Percentiles rank a stretch among this genome's conserved stretches.
Conservation (phyloP, 1,140 invertebrate species). For the Ptiloglossa arizonensis region DNA sequence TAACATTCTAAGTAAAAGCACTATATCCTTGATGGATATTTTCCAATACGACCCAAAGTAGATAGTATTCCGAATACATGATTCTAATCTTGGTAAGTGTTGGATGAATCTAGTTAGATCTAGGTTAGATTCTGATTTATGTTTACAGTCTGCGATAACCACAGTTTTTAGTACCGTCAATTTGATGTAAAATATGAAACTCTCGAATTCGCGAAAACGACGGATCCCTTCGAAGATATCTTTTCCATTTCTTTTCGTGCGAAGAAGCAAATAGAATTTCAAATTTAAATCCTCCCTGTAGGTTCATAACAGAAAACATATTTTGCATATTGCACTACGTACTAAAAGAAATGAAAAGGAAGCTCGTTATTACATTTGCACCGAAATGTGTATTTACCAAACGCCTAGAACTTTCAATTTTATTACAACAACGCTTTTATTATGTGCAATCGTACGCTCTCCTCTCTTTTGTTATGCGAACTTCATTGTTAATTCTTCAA, state of each 20-base stretch:
- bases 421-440: background rate
- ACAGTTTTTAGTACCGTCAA: constrained; percentile 7
- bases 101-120: constrained; percentile 34
- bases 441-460: background rate
- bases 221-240: background rate
- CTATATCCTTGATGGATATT: too few species aligned
- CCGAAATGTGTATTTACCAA: too few species aligned
- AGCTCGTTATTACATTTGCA: background rate
- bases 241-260: background rate
- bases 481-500: too few species aligned
- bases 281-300: background rate
- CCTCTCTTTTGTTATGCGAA: background rate
- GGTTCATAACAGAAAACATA: background rate
- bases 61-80: background rate
- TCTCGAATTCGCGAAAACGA: background rate
- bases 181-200: constrained; percentile 25
- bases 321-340: background rate
- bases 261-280: background rate
- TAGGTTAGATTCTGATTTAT: constrained; percentile 34
- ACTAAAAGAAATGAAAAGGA: too few species aligned
- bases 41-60: background rate
- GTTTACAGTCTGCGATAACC: constrained; percentile 24
- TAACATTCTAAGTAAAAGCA: too few species aligned
- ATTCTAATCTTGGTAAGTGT: constrained; percentile 38
- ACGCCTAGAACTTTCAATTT: background rate